phyloP scores from a whole-genome alignment of 2,888 invertebrate species.

The Horisme vitalbata region DNA sequence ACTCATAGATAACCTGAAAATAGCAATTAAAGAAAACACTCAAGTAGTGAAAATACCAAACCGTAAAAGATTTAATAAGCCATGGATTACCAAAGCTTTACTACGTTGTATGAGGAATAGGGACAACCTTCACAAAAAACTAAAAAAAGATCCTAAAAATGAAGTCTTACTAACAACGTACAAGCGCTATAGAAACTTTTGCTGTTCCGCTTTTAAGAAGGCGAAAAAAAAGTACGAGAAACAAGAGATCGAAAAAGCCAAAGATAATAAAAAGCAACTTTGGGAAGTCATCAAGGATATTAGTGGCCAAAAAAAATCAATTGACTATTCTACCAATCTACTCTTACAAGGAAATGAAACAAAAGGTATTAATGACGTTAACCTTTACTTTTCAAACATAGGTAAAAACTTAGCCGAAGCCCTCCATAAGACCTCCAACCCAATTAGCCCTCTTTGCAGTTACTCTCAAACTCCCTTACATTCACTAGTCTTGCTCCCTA shows the following conservation, averaged over 20 bases:
- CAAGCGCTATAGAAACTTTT: not conserved
- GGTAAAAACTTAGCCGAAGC: not conserved
- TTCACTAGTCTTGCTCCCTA: too few species aligned
- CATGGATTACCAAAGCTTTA: constrained; percentile 1
- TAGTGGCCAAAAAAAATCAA: too few species aligned
- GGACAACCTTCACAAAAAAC: not conserved
- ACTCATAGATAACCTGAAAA: not conserved
- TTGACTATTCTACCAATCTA: too few species aligned
- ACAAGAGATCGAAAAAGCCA: too few species aligned
- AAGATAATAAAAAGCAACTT: too few species aligned
- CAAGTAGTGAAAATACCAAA: not conserved
- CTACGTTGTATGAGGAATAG: not conserved
- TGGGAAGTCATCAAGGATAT: too few species aligned
- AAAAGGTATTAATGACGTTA: not conserved
- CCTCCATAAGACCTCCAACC: not conserved
- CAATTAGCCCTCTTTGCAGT: too few species aligned
- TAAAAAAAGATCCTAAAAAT: not conserved
- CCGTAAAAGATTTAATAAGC: not conserved
- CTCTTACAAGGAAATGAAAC: too few species aligned
- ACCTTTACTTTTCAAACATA: not conserved
- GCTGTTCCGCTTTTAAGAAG: not conserved
- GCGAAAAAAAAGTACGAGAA: not conserved
- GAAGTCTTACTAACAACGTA: not conserved
- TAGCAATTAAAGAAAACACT: not conserved
- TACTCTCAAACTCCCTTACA: too few species aligned